These are phyloP conservation scores for Mormyrus hasselquistii DNA, from an alignment of 2,797 vertebrate species.

Conservation along the genomic window DNA sequence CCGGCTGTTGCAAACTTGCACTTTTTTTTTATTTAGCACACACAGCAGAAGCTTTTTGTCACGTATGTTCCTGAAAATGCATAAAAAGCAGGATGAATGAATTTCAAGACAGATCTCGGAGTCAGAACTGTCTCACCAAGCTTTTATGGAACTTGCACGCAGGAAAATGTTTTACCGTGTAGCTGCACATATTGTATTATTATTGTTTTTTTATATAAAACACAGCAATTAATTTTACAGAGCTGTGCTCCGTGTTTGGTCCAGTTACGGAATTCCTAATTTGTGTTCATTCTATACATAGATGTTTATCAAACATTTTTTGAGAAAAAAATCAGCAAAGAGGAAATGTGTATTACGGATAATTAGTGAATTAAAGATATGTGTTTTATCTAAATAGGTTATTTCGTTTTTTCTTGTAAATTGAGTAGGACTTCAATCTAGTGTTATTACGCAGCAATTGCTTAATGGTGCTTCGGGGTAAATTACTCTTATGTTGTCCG, in stretches of 20 bases:
- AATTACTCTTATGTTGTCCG: conserved; percentile 6
- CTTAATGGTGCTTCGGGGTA: neutral
- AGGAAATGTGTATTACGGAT: neutral
- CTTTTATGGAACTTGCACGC: neutral
- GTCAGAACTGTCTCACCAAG: neutral
- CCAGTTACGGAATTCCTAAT: neutral
- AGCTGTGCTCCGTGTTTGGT: neutral
- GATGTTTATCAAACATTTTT: neutral
- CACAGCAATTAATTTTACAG: neutral
- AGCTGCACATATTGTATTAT: neutral
- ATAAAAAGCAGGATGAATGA: neutral
- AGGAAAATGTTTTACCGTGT: neutral
- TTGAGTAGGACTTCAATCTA: neutral
- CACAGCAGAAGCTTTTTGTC: neutral
- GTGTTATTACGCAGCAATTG: neutral
- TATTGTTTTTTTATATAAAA: neutral
- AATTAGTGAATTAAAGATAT: neutral
- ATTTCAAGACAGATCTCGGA: neutral
- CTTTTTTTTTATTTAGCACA: neutral
- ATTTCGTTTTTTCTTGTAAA: neutral
- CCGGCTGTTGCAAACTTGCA: neutral
- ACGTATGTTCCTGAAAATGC: neutral
- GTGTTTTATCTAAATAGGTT: conserved; percentile 2
- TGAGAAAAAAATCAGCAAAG: neutral
- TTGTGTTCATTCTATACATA: neutral